Evolutionary conservation across 1,140 invertebrate genomes (phyloP), one percentile per base, ranked within the genome.

Genomic region (Archegozetes longisetosus): DNA sequence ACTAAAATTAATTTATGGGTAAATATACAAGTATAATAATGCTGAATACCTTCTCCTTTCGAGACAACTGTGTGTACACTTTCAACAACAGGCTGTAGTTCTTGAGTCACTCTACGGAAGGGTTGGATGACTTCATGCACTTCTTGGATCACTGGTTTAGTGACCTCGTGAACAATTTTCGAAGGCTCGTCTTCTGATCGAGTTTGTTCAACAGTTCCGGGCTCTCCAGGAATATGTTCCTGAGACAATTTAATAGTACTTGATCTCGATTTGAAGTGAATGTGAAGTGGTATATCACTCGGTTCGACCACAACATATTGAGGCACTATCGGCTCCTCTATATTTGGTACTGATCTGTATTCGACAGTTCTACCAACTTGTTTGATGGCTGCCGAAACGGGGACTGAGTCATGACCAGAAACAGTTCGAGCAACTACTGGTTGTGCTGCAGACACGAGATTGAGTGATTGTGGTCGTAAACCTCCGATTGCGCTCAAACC

Each of bases 241-340:
- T 58, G 57, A 3, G 1, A 27, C 1, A 58, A n/a, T 2, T 6
- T 12, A 12, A 58, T 2, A 4, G 47, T 2, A 6, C 46, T 50
- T 6, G 47, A 52, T 50, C 47, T 1, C 13, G 46, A 24, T 24
- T 58, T 58, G 47, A 58, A 58, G 47, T 58, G 57, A 50, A 58
- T 40, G 24, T 58, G 46, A 6, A 58, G 4, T 50, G 57, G 47
- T 20, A 6, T 49, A 20, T 58, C 57, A 1, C 40, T 49, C 22
- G 57, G 57, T 46, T 58, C 57, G 27, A 58, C 51, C n/a, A 49
- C 57, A 23, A 58, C 24, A 3, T 49, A 17, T 40, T 58, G 57
- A 17, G 46, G 26, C 40, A 49, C 40, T 25, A 58, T 52, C 27
- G 47, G 47, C n/a, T 49, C 6, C 4, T 58, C 4, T 1, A 22